Base-by-base conservation (phyloP, 2,888 invertebrate species). In the Drosophila recens region DNA sequence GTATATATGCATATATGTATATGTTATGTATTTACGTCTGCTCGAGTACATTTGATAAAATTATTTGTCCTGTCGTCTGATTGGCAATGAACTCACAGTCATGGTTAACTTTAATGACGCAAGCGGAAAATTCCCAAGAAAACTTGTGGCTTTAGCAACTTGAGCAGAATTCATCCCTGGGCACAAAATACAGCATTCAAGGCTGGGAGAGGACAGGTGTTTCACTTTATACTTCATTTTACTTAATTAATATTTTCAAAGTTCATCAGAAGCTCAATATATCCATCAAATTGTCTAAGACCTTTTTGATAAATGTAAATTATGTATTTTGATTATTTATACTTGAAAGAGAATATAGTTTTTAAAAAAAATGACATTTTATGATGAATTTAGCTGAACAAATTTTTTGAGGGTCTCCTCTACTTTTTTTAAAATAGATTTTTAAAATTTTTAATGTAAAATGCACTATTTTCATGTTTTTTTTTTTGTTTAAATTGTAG, bases 51-150 rank as follows among this genome's bases (percentile, higher is more conserved):
- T 23, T 43, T 45, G 34, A 57, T 57, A 57, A 15, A 45, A 15
- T 8, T 45, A 27, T 45, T 57, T 57, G 56, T 57, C 56, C 56
- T 57, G 15, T n/a, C 4, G 45, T 23, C 45, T 45, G 56, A n/a
- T 56, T 56, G 45, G 15, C 56, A 56, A 11, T 36, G 45, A 43
- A 23, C 56, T 45, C 56, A 34, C 20, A 33, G 20, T 40, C 17
- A 56, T 20, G 42, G 33, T 43, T 43, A 20, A 43, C 30, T 15
- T 48, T 36, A n/a, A 48, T 58, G 58, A 58, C 48, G 58, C 38
- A 46, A 58, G 58, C 58, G 36, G 36, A 57, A 57, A 36, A 36
- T 57, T 57, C 8, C 46, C 4, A 27, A 42, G 33, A 20, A 20
- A 45, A 36, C 23, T 10, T 38, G 42, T 10, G 10, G 23, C 11